Conservation (phyloP, 2,113 vertebrate genomes). For the Caloenas nicobarica region DNA sequence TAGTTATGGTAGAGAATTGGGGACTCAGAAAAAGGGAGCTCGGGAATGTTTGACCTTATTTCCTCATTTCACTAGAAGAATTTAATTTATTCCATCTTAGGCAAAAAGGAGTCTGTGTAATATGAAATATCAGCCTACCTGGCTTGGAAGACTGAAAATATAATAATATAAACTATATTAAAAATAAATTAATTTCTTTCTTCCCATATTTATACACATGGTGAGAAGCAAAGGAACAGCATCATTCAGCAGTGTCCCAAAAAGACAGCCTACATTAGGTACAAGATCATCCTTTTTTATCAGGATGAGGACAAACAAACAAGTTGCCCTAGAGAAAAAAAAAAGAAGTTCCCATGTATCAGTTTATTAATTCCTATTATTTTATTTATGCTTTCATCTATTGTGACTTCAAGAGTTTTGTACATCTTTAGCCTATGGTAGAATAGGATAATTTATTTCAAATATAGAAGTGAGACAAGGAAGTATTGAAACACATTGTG, state of each 20-base stretch:
- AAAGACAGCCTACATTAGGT: neutral
- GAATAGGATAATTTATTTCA: neutral
- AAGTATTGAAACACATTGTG: neutral
- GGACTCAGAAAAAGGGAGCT: neutral
- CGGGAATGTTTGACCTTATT: neutral
- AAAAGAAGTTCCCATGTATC: neutral
- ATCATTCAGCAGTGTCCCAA: rapidly evolving
- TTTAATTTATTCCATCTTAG: neutral
- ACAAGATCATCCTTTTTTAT: neutral
- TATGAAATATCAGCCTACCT: neutral
- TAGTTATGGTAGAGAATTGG: neutral
- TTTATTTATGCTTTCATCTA: neutral
- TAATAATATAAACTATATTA: rapidly evolving
- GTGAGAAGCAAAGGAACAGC: neutral
- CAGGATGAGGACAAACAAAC: neutral
- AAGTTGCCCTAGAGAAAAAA: neutral
- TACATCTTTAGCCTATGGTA: neutral
- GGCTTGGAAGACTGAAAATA: neutral
- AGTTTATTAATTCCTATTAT: neutral
- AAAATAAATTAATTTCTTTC: neutral
- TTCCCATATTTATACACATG: neutral
- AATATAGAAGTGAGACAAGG: neutral
- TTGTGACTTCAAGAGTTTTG: neutral
- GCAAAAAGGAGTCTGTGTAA: neutral
- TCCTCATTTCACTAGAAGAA: neutral